These are phyloP conservation scores for Stegodyphus dumicola DNA, from an alignment of 1,140 invertebrate genomes.

Conservation along the genomic window DNA sequence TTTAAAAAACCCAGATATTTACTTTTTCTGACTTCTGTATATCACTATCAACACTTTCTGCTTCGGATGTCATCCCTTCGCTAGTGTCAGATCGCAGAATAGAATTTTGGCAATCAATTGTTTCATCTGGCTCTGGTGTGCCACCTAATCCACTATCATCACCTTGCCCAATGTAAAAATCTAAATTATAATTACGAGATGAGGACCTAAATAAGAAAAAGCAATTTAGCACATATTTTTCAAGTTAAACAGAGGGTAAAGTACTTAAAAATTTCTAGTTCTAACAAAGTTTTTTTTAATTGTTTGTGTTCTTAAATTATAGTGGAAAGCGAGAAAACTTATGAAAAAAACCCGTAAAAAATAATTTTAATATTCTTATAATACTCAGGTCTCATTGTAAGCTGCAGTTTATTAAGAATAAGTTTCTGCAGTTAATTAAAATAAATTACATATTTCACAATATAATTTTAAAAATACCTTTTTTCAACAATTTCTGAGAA, in stretches of 20 bases:
- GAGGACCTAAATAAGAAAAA: no score
- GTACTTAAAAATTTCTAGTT: no score
- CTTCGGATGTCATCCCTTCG: constrained; percentile 55
- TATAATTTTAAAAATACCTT: constrained; percentile 72
- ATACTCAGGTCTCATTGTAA: no score
- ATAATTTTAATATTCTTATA: no score
- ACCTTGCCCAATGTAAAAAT: constrained; percentile 50
- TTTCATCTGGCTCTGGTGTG: constrained; percentile 53
- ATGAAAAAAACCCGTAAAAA: no score
- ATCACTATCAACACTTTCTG: constrained; percentile 52
- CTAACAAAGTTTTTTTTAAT: no score
- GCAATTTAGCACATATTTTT: no score
- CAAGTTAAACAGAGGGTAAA: no score
- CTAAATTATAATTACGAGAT: constrained; percentile 25
- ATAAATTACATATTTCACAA: background rate
- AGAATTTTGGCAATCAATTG: constrained; percentile 19
- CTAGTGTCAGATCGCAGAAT: constrained; percentile 43
- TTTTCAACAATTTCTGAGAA: constrained; percentile 95
- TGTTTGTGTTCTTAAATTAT: no score
- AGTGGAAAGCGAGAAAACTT: no score
- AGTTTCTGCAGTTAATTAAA: background rate
- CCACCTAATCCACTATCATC: constrained; percentile 50
- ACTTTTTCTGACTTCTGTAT: constrained; percentile 47
- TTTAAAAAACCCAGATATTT: background rate
- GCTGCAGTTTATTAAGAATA: no score